phyloP scores from a whole-genome alignment of 2,113 vertebrate species.

The Onychorhynchus coronatus region DNA sequence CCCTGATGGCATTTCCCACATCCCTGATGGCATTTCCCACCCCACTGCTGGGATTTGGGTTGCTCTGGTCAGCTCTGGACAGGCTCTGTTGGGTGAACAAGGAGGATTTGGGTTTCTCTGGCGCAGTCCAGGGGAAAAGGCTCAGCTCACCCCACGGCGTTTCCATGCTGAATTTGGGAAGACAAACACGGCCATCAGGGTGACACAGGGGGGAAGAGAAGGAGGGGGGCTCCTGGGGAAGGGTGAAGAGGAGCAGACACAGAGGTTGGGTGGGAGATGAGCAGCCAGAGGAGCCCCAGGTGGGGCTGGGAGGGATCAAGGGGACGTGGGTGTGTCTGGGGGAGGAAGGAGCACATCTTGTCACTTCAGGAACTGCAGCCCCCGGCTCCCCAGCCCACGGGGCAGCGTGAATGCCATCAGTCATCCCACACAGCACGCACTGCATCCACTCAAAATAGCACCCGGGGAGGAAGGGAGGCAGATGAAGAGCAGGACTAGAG shows the following conservation, averaged over 20 bases:
- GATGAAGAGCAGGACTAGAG: background rate
- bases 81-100: background rate
- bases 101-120: background rate
- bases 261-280: background rate
- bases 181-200: background rate
- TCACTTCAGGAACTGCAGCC: background rate
- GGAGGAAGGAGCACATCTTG: background rate
- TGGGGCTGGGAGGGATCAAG: background rate
- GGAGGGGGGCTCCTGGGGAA: background rate
- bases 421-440: background rate
- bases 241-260: background rate
- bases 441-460: background rate
- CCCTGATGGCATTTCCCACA: background rate
- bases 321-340: accelerated
- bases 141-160: accelerated
- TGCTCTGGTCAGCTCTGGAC: background rate
- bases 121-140: background rate
- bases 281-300: background rate
- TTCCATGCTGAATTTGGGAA: background rate
- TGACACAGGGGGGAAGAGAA: background rate
- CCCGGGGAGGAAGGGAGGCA: background rate
- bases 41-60: background rate
- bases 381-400: background rate
- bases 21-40: background rate
- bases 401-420: background rate